phyloP scores from a whole-genome alignment of 2,797 vertebrate species.

The Aeoliscus strigatus region DNA sequence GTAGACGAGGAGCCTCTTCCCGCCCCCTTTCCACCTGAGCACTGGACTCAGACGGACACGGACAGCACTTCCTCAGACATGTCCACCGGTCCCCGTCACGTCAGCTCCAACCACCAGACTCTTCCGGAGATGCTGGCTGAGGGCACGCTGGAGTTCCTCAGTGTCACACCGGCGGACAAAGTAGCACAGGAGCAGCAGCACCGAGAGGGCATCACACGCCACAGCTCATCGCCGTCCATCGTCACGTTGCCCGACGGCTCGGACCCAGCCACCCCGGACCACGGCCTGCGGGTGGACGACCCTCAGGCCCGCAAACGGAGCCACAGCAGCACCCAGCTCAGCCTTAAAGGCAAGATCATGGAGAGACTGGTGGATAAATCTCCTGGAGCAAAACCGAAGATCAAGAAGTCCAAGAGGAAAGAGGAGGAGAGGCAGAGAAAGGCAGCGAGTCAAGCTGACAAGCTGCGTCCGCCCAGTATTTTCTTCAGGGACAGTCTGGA shows the following conservation, averaged over 20 bases:
- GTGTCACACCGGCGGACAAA: slow-evolving; percentile 60
- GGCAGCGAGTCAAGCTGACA: slow-evolving; percentile 81
- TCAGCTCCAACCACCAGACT: slow-evolving; percentile 66
- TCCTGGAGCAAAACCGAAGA: slow-evolving; percentile 92
- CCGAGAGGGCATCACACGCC: slow-evolving; percentile 78
- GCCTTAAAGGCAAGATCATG: slow-evolving; percentile 88
- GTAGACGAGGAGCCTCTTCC: slow-evolving; percentile 70
- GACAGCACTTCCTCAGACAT: slow-evolving; percentile 71
- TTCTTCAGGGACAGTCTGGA: slow-evolving; percentile 98
- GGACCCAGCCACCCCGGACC: slow-evolving; percentile 63
- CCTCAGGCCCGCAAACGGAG: slow-evolving; percentile 84
- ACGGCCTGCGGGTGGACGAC: slow-evolving; percentile 70
- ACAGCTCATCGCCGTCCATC: slow-evolving; percentile 91
- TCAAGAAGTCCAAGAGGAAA: slow-evolving; percentile 87
- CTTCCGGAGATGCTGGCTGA: slow-evolving; percentile 77
- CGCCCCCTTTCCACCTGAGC: slow-evolving; percentile 56
- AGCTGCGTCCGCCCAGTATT: slow-evolving; percentile 82
- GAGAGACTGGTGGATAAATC: slow-evolving; percentile 88
- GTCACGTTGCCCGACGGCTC: slow-evolving; percentile 76
- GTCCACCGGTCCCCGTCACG: slow-evolving; percentile 55
- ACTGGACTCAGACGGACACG: slow-evolving; percentile 76
- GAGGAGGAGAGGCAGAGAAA: slow-evolving; percentile 82
- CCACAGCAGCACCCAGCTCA: slow-evolving; percentile 95
- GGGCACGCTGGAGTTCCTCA: slow-evolving; percentile 80
- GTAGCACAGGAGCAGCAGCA: slow-evolving; percentile 59